Evolutionary conservation across 2,113 vertebrate species (phyloP), one percentile per base, ranked within the genome.

Genomic region (Eretmochelys imbricata): DNA sequence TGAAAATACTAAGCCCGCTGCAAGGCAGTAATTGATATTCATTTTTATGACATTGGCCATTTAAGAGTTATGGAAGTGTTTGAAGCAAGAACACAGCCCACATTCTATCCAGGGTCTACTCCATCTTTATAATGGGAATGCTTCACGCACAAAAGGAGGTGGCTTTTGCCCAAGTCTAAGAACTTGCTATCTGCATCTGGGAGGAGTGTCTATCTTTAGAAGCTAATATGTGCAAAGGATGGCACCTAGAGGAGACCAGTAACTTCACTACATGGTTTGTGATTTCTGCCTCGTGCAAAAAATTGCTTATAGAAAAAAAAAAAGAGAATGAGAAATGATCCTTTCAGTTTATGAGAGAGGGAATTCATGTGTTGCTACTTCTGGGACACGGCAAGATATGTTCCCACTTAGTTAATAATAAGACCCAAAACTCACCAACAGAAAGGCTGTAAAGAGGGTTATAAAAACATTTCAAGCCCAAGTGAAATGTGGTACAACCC

Each of bases 1-100:
- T 96, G 93, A 96, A 97, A 98, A 97, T 93, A 94, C 97, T 97
- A 93, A 97, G 91, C 93, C 95, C 80, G 84, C 89, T 96, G 91
- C 79, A 93, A 96, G 94, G 96, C 94, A 95, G 46, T 97, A 97
- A 97, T 96, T 98, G 95, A 95, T 50, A 84, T 83, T 96, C 93
- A 79, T 65, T 90, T 98, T 98, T 98, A 97, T 96, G 97, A 82
- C 84, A 82, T 35, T 88, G 94, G 85, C 88, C 87, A 69, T 96
- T 97, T 98, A 97, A 95, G 87, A 93, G 91, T 89, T 95, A 87
- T 91, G 90, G 94, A 91, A 97, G 79, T 25, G 12, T 94, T 97
- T 88, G 85, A 89, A 96, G 89, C 72, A 94, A 93, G 84, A 97
- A 25, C 65, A 85, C 65, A 91, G 53, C 81, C 84, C 0, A 0